phyloP scores from a whole-genome alignment of 1,140 invertebrate species.

The Euwallacea similis region DNA sequence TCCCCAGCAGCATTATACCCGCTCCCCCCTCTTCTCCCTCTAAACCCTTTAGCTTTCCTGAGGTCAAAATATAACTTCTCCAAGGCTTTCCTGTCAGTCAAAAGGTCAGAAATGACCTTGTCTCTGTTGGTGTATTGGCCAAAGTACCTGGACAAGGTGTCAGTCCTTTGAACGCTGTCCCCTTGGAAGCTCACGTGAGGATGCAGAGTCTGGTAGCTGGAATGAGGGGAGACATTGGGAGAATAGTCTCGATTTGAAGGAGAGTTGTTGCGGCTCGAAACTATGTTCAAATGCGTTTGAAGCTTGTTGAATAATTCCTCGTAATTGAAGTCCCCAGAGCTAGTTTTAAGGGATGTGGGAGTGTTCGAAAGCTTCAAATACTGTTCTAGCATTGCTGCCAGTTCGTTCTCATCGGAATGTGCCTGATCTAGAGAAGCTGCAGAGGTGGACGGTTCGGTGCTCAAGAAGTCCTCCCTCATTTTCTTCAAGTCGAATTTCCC shows the following conservation, averaged over 20 bases:
- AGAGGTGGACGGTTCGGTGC: conserved; percentile 42
- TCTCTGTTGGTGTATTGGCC: conserved; percentile 65
- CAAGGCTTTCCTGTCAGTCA: conserved; percentile 70
- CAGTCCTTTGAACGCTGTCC: conserved; percentile 64
- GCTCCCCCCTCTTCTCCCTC: conserved; percentile 55
- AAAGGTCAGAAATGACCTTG: conserved; percentile 68
- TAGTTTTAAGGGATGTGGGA: conserved; percentile 53
- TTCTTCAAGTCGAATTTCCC: conserved; percentile 69
- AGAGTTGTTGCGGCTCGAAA: conserved; percentile 41
- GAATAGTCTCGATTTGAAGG: conserved; percentile 4
- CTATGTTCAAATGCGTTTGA: conserved; percentile 62
- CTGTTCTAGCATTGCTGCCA: conserved; percentile 68
- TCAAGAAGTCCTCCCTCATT: conserved; percentile 66
- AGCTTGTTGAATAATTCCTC: conserved; percentile 67
- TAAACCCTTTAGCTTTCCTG: conserved; percentile 68
- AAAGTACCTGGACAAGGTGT: conserved; percentile 69
- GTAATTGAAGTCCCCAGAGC: conserved; percentile 59
- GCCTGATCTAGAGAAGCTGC: conserved; percentile 5
- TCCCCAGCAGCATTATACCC: conserved; percentile 37
- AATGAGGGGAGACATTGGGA: conserved; percentile 26
- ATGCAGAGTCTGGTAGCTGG: conserved; percentile 6
- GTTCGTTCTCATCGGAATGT: conserved; percentile 57
- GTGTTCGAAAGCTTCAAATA: conserved; percentile 57
- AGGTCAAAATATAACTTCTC: conserved; percentile 74
- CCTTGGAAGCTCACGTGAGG: conserved; percentile 53